phyloP scores from a whole-genome alignment of 92 coral and sea anemone species.

The Bergia sp. region DNA sequence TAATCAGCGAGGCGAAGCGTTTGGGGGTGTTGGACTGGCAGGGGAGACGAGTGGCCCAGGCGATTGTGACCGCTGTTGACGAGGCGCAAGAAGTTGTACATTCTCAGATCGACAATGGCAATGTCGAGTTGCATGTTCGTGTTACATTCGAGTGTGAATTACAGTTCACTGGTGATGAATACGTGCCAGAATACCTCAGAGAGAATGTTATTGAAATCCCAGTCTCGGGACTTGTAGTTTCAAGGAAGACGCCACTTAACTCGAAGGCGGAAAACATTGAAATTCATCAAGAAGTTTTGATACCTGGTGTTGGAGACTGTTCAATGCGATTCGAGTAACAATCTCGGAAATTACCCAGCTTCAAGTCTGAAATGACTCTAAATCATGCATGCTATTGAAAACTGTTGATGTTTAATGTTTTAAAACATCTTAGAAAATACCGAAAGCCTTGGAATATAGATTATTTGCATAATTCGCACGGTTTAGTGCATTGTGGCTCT shows the following conservation, averaged over 20 bases:
- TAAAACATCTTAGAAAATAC: no score
- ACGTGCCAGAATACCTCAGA: slow-evolving; percentile 53
- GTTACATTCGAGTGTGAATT: slow-evolving; percentile 57
- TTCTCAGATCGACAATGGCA: slow-evolving; percentile 13
- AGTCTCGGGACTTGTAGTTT: slow-evolving; percentile 47
- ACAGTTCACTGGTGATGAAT: slow-evolving; percentile 32
- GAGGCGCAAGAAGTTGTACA: slow-evolving; percentile 60
- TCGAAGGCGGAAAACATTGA: slow-evolving; percentile 48
- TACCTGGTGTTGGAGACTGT: slow-evolving; percentile 62
- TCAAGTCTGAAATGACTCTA: not conserved
- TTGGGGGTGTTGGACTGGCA: slow-evolving; percentile 67
- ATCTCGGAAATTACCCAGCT: not conserved
- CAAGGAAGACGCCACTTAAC: slow-evolving; percentile 34
- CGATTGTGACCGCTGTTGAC: slow-evolving; percentile 50
- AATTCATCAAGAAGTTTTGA: slow-evolving; percentile 49
- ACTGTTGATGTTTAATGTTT: not conserved
- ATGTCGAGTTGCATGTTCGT: slow-evolving; percentile 10
- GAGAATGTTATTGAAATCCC: slow-evolving; percentile 48
- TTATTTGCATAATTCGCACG: no score
- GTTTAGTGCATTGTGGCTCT: no score
- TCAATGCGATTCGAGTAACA: slow-evolving; percentile 28
- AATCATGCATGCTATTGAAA: not conserved
- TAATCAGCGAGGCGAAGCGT: slow-evolving; percentile 62
- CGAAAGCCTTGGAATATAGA: no score
- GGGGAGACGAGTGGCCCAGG: slow-evolving; percentile 56